phyloP scores from a whole-genome alignment of 2,888 invertebrate genomes.

The Cremastinae sp. region DNA sequence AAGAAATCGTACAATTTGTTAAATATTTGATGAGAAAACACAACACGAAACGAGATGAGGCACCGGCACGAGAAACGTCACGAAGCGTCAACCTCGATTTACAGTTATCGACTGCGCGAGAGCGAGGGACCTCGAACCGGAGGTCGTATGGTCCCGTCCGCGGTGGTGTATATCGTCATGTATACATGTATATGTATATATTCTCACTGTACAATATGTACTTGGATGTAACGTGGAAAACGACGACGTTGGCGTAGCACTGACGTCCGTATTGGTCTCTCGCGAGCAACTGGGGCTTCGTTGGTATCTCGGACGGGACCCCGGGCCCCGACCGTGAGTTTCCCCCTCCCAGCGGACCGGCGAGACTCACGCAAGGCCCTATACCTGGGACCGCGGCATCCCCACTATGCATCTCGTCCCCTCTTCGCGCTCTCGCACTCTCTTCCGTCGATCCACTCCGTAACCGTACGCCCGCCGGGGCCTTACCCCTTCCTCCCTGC shows the following conservation, averaged over 20 bases:
- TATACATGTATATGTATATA: constrained; percentile 13
- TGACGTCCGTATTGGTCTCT: constrained; percentile 69
- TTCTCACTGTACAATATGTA: constrained; percentile 35
- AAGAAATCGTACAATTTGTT: constrained; percentile 4
- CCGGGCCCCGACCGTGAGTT: constrained; percentile 73
- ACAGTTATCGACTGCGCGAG: constrained; percentile 61
- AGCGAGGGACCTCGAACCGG: constrained; percentile 56
- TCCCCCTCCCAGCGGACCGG: constrained; percentile 50
- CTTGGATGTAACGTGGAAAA: constrained; percentile 34
- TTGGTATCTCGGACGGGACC: constrained; percentile 72
- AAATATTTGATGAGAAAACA: constrained; percentile 3
- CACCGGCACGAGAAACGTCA: constrained; percentile 52
- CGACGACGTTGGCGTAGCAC: constrained; percentile 47
- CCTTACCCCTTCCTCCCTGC: constrained; percentile 23
- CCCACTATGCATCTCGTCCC: constrained; percentile 45
- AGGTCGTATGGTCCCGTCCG: constrained; percentile 52
- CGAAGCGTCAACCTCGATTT: constrained; percentile 56
- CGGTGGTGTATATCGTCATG: constrained; percentile 22
- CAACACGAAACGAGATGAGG: constrained; percentile 12
- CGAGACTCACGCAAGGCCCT: constrained; percentile 62
- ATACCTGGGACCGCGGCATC: constrained; percentile 62
- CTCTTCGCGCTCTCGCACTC: constrained; percentile 41
- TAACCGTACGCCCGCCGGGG: constrained; percentile 7
- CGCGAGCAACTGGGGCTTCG: constrained; percentile 76
- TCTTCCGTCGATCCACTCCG: constrained; percentile 27